Base-by-base conservation (phyloP, 2,113 vertebrate species). In the Psilopsiagon aymara region DNA sequence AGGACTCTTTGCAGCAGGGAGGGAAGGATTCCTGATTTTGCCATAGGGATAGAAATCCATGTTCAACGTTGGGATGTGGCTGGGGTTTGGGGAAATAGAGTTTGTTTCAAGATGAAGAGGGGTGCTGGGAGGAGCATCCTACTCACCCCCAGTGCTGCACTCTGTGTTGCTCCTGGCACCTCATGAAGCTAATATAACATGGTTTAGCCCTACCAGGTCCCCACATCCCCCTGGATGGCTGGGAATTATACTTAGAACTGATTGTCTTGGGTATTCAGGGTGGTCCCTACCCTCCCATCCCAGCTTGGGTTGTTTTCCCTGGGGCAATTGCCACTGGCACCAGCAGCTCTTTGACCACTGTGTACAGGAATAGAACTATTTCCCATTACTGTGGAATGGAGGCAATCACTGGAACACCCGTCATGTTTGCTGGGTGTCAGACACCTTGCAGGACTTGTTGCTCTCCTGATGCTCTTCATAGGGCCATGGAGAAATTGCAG, bases 301-400 rank as follows among this genome's bases (percentile, higher is more conserved):
- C 46, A 14, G 24, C 60, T 23, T 2, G 1, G 81, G 35, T 2
- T 13, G 27, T 14, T 19, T 23, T 29, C 49, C 49, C 12, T 11
- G 73, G 9, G 28, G 14, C 0, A 1, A 11, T 46, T 1, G 0
- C 44, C 1, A 0, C 2, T 0, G 0, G 35, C 63, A 7, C 28
- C 0, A 3, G 27, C 8, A 13, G 29, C n/a, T 49, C 73, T 28
- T 2, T 4, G 20, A 14, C 3, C 1, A 2, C 46, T 31, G 35
- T 1, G 0, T 4, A 1, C 4, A 37, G 57, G 18, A 44, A n/a
- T 0, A 18, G 52, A 47, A 69, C 43, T 7, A 8, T 44, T 60
- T 53, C 43, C 77, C 68, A 21, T 44, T 19, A 0, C 0, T 11
- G 28, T 46, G 57, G 21, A 59, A 59, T 35, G 33, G 57, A 59